These are phyloP conservation scores for Caerostris darwini DNA, from an alignment of 1,140 invertebrate genomes.

Conservation along the genomic window DNA sequence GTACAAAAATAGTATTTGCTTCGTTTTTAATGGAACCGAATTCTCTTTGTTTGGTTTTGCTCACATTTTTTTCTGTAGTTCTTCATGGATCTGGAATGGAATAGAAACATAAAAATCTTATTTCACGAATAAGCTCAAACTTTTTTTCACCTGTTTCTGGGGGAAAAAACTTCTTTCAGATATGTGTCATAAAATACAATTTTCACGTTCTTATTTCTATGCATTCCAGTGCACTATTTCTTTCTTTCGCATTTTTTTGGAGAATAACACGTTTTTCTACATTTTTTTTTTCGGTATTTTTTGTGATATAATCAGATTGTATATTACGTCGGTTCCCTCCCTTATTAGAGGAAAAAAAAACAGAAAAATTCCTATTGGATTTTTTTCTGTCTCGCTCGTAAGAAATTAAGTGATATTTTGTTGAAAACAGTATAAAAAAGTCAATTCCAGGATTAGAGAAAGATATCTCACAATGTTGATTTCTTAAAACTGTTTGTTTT, in stretches of 20 bases:
- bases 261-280: neutral
- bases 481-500: too few species aligned
- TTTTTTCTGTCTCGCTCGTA: neutral
- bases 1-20: neutral
- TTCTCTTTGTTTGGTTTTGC: neutral
- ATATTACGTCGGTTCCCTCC: neutral
- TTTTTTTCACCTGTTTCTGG: neutral
- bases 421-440: neutral
- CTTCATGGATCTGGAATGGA: neutral
- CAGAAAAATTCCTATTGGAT: neutral
- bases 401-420: neutral
- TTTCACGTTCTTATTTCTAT: neutral
- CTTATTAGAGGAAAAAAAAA: neutral
- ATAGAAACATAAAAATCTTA: neutral
- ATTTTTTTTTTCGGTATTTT: neutral
- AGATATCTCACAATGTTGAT: too few species aligned
- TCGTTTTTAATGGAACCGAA: neutral
- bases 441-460: too few species aligned
- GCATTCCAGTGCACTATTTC: too few species aligned
- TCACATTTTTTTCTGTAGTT: neutral
- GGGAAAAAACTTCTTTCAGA: neutral
- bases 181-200: neutral
- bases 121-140: neutral
- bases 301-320: neutral
- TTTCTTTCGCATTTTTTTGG: neutral